Percentiles rank a stretch among this genome's conserved stretches.
Evolutionary conservation across 1,140 invertebrate species (phyloP).

Genomic region (Notospermus geniculatus): DNA sequence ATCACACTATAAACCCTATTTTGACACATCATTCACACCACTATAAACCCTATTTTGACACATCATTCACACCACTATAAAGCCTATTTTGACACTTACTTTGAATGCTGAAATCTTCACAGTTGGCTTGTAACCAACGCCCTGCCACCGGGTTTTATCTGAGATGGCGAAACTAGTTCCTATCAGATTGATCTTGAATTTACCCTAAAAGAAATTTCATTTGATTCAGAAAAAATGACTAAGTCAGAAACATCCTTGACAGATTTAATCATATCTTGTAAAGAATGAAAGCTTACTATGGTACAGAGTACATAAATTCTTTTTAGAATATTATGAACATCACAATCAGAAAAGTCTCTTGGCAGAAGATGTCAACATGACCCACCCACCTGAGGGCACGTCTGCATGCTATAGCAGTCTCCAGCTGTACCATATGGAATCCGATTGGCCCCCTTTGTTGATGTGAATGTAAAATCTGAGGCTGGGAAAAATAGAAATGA

Average conservation of each 20-base stretch:
- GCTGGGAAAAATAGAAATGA: constrained; percentile 60
- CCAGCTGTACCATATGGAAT: constrained; percentile 78
- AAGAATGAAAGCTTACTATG: no score
- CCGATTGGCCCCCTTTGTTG: constrained; percentile 59
- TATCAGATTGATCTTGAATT: constrained; percentile 77
- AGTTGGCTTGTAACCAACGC: constrained; percentile 59
- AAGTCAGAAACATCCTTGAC: no score
- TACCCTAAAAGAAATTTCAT: constrained; percentile 60
- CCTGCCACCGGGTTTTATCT: constrained; percentile 64
- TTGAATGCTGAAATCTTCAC: constrained; percentile 58
- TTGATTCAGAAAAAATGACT: no score
- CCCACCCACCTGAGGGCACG: constrained; percentile 74
- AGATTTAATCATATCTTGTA: no score
- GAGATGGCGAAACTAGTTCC: constrained; percentile 70
- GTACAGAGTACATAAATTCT: no score
- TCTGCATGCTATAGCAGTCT: constrained; percentile 75
- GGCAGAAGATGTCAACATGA: no score
- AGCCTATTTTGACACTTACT: constrained; percentile 50
- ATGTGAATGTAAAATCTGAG: constrained; percentile 73
- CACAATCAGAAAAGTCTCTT: no score
- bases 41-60: no score
- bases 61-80: no score
- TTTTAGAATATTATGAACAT: no score
- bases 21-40: no score
- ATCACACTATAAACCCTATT: no score